Conservation (phyloP, 2,113 vertebrate genomes). For the Petrocephalus zakoni region DNA sequence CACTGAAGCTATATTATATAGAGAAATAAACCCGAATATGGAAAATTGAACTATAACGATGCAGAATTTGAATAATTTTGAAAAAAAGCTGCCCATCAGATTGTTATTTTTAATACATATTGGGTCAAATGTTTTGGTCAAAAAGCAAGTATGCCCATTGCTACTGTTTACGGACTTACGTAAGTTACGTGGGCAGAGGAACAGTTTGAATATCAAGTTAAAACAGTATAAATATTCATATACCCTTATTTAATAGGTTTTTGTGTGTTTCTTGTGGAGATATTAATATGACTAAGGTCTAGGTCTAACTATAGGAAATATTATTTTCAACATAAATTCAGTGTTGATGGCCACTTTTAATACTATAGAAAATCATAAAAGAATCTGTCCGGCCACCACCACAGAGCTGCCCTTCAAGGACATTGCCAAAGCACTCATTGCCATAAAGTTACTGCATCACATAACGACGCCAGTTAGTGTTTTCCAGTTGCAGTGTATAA, state of each 20-base stretch:
- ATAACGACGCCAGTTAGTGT: background rate
- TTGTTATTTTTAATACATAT: background rate
- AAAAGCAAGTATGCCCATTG: background rate
- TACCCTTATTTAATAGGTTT: background rate
- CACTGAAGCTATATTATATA: background rate
- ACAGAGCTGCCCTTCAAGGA: background rate
- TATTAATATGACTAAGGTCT: background rate
- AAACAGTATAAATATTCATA: background rate
- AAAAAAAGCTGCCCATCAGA: background rate
- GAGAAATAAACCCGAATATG: background rate
- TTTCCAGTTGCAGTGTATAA: background rate
- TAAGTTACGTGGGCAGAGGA: background rate
- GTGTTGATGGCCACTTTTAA: background rate
- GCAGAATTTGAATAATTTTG: background rate
- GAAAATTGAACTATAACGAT: background rate
- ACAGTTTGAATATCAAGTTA: background rate
- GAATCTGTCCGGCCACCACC: background rate
- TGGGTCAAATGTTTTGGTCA: background rate
- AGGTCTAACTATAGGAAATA: background rate
- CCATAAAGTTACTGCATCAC: background rate
- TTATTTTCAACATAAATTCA: background rate
- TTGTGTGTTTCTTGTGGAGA: background rate
- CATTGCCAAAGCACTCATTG: background rate
- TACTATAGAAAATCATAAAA: background rate
- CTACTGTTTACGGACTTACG: background rate